Evolutionary conservation across 1,140 invertebrate genomes (phyloP), one percentile per base, ranked within the genome.

Genomic region (Hyles euphorbiae): DNA sequence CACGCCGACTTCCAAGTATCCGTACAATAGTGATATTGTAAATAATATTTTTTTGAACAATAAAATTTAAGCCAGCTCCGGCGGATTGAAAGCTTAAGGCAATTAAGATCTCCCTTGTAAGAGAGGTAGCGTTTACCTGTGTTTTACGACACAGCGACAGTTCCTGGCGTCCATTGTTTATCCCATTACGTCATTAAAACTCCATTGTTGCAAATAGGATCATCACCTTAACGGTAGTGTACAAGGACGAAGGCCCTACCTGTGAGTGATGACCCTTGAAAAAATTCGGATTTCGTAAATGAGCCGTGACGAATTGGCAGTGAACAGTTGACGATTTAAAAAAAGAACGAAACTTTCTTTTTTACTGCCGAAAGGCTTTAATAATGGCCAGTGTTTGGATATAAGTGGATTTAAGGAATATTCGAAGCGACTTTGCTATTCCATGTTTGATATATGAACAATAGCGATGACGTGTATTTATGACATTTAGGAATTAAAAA

Each of bases 61-160:
- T n/a, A 48, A 48, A 48, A 48, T 48, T 11, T 11, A 48, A 22
- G 5, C 46, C 22, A 22, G 22, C 22, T 22, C 22, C 5, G 46
- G 12, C 5, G 7, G 2, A 11, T 22, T 48, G n/a, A n/a, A 48
- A 48, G 12, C 74, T 78, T 75, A 79, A 79, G 68, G 78, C 74
- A 84, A 84, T 84, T 84, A 82, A 72, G 63, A 72, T 78, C 64
- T 74, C 78, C 78, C 67, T 69, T 77, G 74, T 78, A 81, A 80
- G 60, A 78, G 78, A 81, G 76, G 80, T 79, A 80, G 78, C 76
- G 55, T 64, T 73, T 87, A 87, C 84, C 84, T 87, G 81, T 51
- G 61, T 67, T 86, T 86, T 83, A 86, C 76, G 74, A 74, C 68
- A 49, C 44, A 52, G 65, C 54, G 46, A 73, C 75, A 74, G 49